Percentiles rank a stretch among this genome's conserved stretches.
These are phyloP conservation scores for Hirtodrosophila duncani DNA, from an alignment of 2,888 invertebrate genomes.

Conservation along the genomic window DNA sequence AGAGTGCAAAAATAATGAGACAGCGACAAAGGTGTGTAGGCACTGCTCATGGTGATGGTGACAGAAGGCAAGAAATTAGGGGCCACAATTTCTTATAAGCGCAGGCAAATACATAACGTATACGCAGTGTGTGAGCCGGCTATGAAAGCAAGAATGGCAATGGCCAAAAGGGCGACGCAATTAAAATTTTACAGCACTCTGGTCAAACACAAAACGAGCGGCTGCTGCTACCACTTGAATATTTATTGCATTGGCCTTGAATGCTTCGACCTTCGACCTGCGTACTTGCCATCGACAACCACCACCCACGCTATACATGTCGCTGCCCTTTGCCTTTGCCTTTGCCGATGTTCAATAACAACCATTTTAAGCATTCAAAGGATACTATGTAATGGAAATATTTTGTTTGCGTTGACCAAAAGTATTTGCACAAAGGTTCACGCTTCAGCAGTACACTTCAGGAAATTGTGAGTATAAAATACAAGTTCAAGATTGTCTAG, in stretches of 20 bases:
- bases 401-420: too few species aligned
- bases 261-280: conserved; percentile 18
- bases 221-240: conserved; percentile 26
- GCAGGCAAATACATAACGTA: conserved; percentile 29
- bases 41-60: too few species aligned
- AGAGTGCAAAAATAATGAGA: conserved; percentile 32
- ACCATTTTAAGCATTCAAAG: too few species aligned
- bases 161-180: conserved; percentile 42
- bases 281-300: conserved; percentile 9
- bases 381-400: too few species aligned
- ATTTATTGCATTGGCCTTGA: conserved; percentile 49
- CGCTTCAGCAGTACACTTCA: too few species aligned
- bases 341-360: too few species aligned
- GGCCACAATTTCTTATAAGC: conserved; percentile 41
- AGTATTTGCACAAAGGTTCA: too few species aligned
- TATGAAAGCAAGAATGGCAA: conserved; percentile 4
- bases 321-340: too few species aligned
- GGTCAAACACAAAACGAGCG: not conserved
- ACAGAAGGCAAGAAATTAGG: conserved; percentile 41
- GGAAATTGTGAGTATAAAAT: too few species aligned
- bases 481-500: too few species aligned
- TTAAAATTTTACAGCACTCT: conserved; percentile 56
- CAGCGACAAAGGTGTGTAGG: not conserved
- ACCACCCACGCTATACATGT: too few species aligned
- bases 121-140: conserved; percentile 25